Evolutionary conservation across 2,797 vertebrate genomes (phyloP).

Genomic region (Syncerus caffer): DNA sequence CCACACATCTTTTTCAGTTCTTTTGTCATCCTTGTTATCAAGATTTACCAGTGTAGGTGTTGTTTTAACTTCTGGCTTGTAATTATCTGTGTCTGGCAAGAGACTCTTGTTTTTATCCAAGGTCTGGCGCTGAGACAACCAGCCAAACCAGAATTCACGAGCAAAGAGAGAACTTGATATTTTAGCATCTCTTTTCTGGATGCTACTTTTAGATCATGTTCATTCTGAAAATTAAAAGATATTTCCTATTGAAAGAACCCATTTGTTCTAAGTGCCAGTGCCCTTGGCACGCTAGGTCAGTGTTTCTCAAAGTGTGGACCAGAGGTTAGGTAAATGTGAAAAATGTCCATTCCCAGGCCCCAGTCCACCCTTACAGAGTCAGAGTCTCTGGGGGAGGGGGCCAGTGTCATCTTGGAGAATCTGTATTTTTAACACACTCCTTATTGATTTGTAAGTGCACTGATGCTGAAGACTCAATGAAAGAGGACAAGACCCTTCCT

Average conservation of each 20-base stretch:
- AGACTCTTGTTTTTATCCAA: neutral
- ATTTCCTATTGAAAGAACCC: neutral
- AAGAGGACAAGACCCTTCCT: neutral
- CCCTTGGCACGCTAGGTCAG: neutral
- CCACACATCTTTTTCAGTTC: neutral
- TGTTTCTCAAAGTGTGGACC: neutral
- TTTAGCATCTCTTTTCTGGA: slow-evolving; percentile 11
- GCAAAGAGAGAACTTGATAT: neutral
- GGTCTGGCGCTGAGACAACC: neutral
- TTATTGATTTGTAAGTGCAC: neutral
- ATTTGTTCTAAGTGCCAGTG: neutral
- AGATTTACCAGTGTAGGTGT: neutral
- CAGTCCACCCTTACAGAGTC: neutral
- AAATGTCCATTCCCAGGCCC: neutral
- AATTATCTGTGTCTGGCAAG: neutral
- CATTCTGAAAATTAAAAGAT: slow-evolving; percentile 32
- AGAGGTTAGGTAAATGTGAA: neutral
- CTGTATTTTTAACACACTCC: neutral
- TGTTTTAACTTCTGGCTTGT: neutral
- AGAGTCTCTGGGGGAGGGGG: neutral
- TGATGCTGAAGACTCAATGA: neutral
- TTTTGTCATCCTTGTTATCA: neutral
- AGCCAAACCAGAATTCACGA: neutral
- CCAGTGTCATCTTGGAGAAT: neutral
- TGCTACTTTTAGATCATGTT: neutral